Evolutionary conservation across 2,113 vertebrate genomes (phyloP).

Genomic region (Platysternon megacephalum): DNA sequence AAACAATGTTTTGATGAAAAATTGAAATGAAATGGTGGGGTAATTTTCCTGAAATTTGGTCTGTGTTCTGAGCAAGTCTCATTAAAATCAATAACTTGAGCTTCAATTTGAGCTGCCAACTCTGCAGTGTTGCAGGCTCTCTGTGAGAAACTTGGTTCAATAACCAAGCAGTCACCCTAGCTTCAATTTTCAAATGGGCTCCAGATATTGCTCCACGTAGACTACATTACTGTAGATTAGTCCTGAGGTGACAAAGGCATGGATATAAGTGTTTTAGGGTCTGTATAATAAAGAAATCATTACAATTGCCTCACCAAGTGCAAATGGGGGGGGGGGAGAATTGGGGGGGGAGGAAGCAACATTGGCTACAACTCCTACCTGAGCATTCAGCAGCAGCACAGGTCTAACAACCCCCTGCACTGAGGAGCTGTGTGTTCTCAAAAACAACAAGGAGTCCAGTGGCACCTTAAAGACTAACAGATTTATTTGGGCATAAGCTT

Average conservation of each 20-base stretch:
- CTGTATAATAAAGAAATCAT: neutral
- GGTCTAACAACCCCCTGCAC: neutral
- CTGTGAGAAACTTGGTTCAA: constrained; percentile 6
- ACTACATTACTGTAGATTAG: neutral
- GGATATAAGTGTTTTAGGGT: neutral
- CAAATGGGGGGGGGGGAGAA: neutral
- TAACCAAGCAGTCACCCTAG: neutral
- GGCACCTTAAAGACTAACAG: too few species aligned
- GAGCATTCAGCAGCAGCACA: neutral
- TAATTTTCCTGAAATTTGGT: neutral
- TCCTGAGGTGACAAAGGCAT: neutral
- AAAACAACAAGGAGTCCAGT: too few species aligned
- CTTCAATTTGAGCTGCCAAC: constrained; percentile 4
- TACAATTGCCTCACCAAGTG: neutral
- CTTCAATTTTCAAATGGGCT: neutral
- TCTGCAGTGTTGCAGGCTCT: neutral
- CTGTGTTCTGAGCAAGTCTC: neutral
- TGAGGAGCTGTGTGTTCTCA: neutral
- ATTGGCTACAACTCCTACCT: neutral
- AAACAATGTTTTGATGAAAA: constrained; percentile 31
- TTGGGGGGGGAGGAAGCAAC: neutral
- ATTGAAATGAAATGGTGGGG: neutral
- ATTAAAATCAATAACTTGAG: constrained; percentile 21
- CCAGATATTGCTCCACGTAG: neutral
- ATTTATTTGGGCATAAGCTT: too few species aligned